Percentiles rank a stretch among this genome's conserved stretches.
These are phyloP conservation scores for Polietes domitor DNA, from an alignment of 2,888 invertebrate genomes.

Conservation along the genomic window DNA sequence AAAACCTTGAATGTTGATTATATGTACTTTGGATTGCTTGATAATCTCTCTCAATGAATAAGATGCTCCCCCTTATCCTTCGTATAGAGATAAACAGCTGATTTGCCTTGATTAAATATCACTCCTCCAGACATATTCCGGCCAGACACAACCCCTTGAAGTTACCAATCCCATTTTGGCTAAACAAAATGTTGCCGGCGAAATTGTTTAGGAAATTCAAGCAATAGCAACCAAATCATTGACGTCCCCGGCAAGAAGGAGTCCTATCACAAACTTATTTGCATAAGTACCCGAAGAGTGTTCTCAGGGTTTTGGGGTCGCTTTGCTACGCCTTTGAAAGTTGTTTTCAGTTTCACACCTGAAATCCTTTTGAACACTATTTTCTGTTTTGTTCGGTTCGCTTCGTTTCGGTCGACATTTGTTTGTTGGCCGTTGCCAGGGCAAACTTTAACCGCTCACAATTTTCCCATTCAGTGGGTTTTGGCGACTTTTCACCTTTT, in stretches of 20 bases:
- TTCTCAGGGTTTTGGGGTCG: neutral
- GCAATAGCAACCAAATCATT: neutral
- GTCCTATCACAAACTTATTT: neutral
- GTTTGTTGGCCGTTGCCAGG: neutral
- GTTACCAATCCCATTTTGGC: neutral
- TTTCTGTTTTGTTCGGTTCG: neutral
- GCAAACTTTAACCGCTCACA: slow-evolving; percentile 31
- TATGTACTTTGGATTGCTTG: too few species aligned
- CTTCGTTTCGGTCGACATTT: neutral
- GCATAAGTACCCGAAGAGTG: neutral
- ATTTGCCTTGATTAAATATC: too few species aligned
- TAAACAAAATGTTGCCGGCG: neutral
- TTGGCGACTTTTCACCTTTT: slow-evolving; percentile 42
- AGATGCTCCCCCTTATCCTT: too few species aligned
- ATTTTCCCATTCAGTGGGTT: slow-evolving; percentile 26
- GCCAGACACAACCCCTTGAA: too few species aligned
- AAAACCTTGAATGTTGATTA: too few species aligned
- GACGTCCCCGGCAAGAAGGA: neutral
- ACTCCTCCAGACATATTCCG: too few species aligned
- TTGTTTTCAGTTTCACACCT: slow-evolving; percentile 26
- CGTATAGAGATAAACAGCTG: too few species aligned
- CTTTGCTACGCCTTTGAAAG: neutral
- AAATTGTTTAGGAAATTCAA: neutral
- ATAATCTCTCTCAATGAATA: too few species aligned
- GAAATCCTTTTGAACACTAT: slow-evolving; percentile 5